Evolutionary conservation across 2,113 vertebrate species (phyloP).

Genomic region (Macquaria australasica): DNA sequence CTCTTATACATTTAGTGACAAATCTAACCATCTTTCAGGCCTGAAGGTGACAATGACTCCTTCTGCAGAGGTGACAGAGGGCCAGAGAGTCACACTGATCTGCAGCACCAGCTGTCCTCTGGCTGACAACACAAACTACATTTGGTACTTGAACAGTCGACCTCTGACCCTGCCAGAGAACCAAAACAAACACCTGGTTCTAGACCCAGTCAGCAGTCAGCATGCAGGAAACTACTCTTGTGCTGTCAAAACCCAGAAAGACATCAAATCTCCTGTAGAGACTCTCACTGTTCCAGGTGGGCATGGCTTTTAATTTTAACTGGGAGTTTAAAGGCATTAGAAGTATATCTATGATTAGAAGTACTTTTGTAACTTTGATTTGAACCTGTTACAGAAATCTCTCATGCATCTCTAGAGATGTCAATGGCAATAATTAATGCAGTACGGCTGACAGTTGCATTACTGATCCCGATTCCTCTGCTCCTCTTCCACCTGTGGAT

Average conservation of each 20-base stretch:
- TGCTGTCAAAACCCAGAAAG: not conserved
- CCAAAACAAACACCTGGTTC: slow-evolving; percentile 15
- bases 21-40: not conserved
- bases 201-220: not conserved
- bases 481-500: too few species aligned
- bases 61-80: slow-evolving; percentile 37
- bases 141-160: slow-evolving; percentile 1
- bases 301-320: not conserved
- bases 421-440: too few species aligned
- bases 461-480: too few species aligned
- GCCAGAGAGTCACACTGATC: slow-evolving; percentile 53
- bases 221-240: slow-evolving; percentile 20
- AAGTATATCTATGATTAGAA: too few species aligned
- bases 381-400: too few species aligned
- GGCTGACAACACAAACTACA: slow-evolving; percentile 10
- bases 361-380: too few species aligned
- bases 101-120: slow-evolving; percentile 14
- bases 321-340: too few species aligned
- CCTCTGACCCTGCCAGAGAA: not conserved
- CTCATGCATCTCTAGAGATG: too few species aligned
- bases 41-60: slow-evolving; percentile 25
- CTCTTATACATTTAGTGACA: not conserved
- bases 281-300: not conserved
- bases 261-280: not conserved
- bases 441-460: too few species aligned